Base-by-base conservation (phyloP, 2,888 invertebrate species). In the Sialis lutaria region DNA sequence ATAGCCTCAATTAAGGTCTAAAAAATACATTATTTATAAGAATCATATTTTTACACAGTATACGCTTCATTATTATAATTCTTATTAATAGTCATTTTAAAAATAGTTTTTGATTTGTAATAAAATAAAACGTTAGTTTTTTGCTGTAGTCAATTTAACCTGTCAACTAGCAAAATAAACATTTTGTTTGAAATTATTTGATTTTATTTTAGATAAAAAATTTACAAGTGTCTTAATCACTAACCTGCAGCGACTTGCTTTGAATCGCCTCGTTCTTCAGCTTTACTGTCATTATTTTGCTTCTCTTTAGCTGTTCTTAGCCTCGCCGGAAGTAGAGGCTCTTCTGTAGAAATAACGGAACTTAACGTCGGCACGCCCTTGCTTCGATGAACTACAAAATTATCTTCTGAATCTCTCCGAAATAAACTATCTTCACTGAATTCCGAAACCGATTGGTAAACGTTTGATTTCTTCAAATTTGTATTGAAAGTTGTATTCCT, bases 331-430 rank as follows among this genome's bases (percentile, higher is more conserved):
- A 73, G 65, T 47, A 75, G 61, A 9, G 75, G 74, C 57, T 79
- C 78, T 9, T 65, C 65, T n/a, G 50, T 35, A 52, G 67, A 65
- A 54, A 72, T 67, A 40, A 74, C 69, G 37, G 84, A 79, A 64
- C 80, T 77, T 52, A 84, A 64, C 30, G 90, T 90, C 45, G 88
- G 82, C 58, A 89, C 75, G 52, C 79, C 82, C 57, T 77, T 74
- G 43, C 81, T 82, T 53, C 83, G 74, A 65, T 90, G 88, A 50
- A 88, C 88, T 41, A 87, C 81, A 64, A 86, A 90, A 54, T 79
- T 77, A 46, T 82, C 82, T 6, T 79, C 72, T 32, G 67, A 64
- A 32, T 60, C 57, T 49, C 68, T 58, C 31, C 62, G 53, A 31
- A 47, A 47, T 46, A 64, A 55, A 52, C 64, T 65, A 51, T 65